Conservation (phyloP, 2,797 vertebrate genomes). For the Knipowitschia caucasica region DNA sequence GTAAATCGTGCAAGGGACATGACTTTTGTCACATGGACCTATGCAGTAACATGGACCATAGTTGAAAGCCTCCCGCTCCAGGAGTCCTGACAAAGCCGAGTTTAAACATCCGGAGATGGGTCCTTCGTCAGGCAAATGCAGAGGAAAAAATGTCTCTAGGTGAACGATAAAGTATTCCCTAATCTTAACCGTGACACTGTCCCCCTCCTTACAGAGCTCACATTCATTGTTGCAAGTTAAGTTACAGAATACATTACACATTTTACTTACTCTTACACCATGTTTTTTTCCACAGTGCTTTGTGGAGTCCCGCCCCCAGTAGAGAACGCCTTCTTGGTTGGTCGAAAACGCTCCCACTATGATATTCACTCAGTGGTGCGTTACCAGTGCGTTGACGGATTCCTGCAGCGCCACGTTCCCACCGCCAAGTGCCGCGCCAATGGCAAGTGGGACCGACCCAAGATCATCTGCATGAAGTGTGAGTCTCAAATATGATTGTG, state of each 20-base stretch:
- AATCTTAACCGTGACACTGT: too few relatives aligned
- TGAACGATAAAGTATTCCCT: too few relatives aligned
- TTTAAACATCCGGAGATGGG: too few relatives aligned
- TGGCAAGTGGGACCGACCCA: constrained; percentile 92
- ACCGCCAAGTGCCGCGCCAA: constrained; percentile 87
- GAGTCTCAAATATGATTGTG: constrained; percentile 52
- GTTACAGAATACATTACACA: background rate
- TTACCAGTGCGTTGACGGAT: constrained; percentile 90
- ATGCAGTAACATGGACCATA: too few relatives aligned
- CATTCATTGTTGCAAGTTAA: background rate
- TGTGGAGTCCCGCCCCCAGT: constrained; percentile 87
- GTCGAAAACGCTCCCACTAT: constrained; percentile 85
- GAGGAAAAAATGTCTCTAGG: too few relatives aligned
- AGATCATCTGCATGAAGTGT: constrained; percentile 94
- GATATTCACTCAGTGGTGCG: constrained; percentile 89
- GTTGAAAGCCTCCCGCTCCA: too few relatives aligned
- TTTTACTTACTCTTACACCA: background rate
- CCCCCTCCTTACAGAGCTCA: too few relatives aligned
- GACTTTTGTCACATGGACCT: too few relatives aligned
- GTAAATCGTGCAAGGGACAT: too few relatives aligned
- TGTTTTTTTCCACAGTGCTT: constrained; percentile 77
- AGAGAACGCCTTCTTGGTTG: constrained; percentile 84
- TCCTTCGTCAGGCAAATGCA: too few relatives aligned
- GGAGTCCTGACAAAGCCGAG: too few relatives aligned
- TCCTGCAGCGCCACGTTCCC: constrained; percentile 87